phyloP scores from a whole-genome alignment of 1,140 invertebrate species.

The Ostrea denselamellosa region DNA sequence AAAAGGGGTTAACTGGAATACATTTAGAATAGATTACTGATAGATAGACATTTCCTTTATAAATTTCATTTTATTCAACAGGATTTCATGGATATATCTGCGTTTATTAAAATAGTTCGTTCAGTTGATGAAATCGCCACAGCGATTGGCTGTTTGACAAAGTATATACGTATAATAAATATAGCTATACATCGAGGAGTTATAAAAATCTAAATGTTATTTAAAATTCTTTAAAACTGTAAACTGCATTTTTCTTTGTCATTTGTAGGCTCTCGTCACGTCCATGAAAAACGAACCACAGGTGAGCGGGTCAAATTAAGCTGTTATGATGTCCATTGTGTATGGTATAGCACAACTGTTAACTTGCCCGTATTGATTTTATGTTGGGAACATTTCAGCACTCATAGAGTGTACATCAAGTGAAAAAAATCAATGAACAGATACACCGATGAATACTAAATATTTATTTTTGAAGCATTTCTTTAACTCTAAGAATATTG shows the following conservation, averaged over 20 bases:
- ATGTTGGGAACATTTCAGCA: neutral
- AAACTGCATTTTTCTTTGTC: slow-evolving; percentile 40
- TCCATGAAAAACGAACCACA: slow-evolving; percentile 72
- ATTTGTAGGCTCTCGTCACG: slow-evolving; percentile 70
- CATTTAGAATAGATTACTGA: neutral
- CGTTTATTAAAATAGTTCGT: neutral
- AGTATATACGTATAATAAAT: neutral
- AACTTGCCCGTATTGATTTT: slow-evolving; percentile 45
- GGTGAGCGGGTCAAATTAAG: slow-evolving; percentile 61
- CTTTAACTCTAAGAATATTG: too few relatives aligned
- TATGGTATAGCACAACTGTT: slow-evolving; percentile 22
- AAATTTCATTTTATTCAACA: neutral
- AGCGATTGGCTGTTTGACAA: neutral
- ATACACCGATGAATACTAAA: neutral
- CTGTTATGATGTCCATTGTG: neutral
- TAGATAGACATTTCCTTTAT: neutral
- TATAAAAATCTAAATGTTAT: too few relatives aligned
- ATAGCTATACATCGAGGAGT: neutral
- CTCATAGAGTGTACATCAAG: neutral
- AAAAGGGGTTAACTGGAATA: neutral
- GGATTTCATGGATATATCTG: neutral
- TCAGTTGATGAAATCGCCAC: neutral
- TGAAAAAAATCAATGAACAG: neutral
- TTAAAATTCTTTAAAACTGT: neutral
- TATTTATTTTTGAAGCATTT: neutral